Evolutionary conservation across 2,888 invertebrate genomes (phyloP).

Genomic region (Eretmocerus hayati): DNA sequence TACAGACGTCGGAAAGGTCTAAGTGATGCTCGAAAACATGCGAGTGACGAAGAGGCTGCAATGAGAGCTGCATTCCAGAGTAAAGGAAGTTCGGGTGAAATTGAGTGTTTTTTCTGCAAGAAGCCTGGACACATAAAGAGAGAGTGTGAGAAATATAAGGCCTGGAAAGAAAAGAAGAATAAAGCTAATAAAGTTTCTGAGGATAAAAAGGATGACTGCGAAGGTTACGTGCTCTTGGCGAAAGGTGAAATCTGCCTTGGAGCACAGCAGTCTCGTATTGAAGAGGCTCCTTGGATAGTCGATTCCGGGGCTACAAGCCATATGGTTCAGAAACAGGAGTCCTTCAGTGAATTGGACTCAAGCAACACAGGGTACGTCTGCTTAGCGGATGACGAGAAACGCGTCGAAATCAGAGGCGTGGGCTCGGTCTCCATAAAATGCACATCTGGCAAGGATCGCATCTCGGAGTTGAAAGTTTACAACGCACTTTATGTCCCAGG

Average conservation of each 20-base stretch:
- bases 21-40: conserved; percentile 23
- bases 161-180: not conserved
- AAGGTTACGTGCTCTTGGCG: conserved; percentile 8
- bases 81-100: not conserved
- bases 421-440: not conserved
- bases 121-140: conserved; percentile 6
- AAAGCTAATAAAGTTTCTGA: not conserved
- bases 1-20: conserved; percentile 24
- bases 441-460: not conserved
- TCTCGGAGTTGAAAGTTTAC: conserved; percentile 1
- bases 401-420: not conserved
- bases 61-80: not conserved
- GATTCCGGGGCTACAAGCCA: not conserved
- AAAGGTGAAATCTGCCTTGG: not conserved
- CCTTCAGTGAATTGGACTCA: not conserved
- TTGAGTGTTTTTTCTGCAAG: conserved; percentile 6
- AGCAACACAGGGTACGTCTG: not conserved
- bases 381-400: not conserved
- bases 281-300: not conserved
- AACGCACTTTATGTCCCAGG: conserved; percentile 25
- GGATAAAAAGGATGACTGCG: not conserved
- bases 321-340: not conserved
- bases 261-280: not conserved
- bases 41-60: conserved; percentile 1
- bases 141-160: conserved; percentile 5